Evolutionary conservation across 2,797 vertebrate genomes (phyloP).

Genomic region (Thamnophis elegans): DNA sequence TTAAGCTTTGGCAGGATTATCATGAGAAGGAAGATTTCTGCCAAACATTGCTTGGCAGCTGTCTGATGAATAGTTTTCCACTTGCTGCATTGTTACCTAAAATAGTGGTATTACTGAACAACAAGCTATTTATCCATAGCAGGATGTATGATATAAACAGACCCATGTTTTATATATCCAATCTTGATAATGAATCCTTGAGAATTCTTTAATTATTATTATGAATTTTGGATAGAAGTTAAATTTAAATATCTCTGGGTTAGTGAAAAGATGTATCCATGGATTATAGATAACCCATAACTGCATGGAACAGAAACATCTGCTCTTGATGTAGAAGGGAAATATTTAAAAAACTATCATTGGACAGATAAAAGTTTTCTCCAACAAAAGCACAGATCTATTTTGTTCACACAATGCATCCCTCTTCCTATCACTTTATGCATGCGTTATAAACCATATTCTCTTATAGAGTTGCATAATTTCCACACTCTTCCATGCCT

Average conservation of each 20-base stretch:
- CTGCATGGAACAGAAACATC: not conserved
- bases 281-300: not conserved
- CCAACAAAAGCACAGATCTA: not conserved
- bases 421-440: not conserved
- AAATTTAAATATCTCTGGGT: not conserved
- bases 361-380: not conserved
- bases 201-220: constrained; percentile 29
- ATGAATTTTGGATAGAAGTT: constrained; percentile 15
- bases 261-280: not conserved
- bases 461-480: not conserved
- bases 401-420: not conserved
- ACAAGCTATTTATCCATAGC: not conserved
- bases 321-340: not conserved
- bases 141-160: not conserved
- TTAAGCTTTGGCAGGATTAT: not conserved
- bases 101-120: not conserved
- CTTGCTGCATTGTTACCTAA: constrained; percentile 49
- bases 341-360: not conserved
- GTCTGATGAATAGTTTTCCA: constrained; percentile 47
- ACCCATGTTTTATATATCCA: constrained; percentile 5
- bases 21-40: constrained; percentile 36
- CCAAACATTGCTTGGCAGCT: constrained; percentile 55
- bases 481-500: not conserved
- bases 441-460: not conserved
- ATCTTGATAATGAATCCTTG: not conserved